Evolutionary conservation across 2,113 vertebrate genomes (phyloP).

Genomic region (Hippocampus guttulatus): DNA sequence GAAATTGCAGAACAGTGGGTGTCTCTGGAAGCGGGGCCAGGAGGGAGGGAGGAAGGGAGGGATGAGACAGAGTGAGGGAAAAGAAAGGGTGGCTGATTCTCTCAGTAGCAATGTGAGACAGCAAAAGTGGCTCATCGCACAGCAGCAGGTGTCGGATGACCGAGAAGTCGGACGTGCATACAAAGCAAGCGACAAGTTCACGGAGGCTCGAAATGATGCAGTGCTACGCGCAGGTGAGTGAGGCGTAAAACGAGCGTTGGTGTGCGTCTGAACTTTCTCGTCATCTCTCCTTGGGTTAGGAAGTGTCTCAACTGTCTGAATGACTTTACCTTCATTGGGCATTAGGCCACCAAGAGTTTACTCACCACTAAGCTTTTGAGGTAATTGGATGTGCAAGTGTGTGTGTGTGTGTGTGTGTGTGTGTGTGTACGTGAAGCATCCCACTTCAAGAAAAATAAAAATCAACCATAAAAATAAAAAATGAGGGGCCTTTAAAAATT

Average conservation of each 20-base stretch:
- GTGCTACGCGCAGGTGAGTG: slow-evolving; percentile 38
- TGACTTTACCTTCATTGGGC: slow-evolving; percentile 51
- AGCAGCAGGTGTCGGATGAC: slow-evolving; percentile 56
- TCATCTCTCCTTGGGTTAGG: slow-evolving; percentile 22
- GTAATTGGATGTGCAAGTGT: slow-evolving; percentile 25
- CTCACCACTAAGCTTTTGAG: slow-evolving; percentile 51
- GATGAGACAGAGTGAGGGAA: slow-evolving; percentile 20
- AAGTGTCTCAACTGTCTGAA: slow-evolving; percentile 35
- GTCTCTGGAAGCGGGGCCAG: neutral
- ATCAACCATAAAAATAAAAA: no score
- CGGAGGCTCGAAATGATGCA: slow-evolving; percentile 36
- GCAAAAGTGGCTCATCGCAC: slow-evolving; percentile 48
- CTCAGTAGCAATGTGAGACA: slow-evolving; percentile 30
- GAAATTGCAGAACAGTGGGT: slow-evolving; percentile 1
- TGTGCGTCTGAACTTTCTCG: slow-evolving; percentile 33
- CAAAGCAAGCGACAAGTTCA: slow-evolving; percentile 34
- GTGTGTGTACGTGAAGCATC: neutral
- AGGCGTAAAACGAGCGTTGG: neutral
- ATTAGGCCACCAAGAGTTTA: slow-evolving; percentile 56
- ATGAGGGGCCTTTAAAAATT: no score
- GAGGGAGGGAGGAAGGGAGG: neutral
- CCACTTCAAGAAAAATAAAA: no score
- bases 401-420: neutral
- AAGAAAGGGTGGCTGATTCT: slow-evolving; percentile 17
- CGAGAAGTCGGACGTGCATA: slow-evolving; percentile 33